Evolutionary conservation across 2,113 vertebrate species (phyloP), one percentile per base, ranked within the genome.

Genomic region (Lipophrys pholis): DNA sequence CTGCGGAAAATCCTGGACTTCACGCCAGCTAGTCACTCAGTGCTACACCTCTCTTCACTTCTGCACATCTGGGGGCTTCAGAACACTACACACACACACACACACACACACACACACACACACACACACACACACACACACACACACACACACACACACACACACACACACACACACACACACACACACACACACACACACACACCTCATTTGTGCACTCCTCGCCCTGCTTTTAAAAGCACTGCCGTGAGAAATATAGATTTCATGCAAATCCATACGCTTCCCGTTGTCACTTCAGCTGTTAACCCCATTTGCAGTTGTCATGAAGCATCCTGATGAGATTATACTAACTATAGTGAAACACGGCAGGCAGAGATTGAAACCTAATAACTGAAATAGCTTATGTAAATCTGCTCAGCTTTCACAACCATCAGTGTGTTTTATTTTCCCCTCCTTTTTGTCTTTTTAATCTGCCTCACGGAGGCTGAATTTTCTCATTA

Each of bases 361-460:
- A 69, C 54, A 68, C 6, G 5, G 4, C 21, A 69, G 73, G 68
- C 46, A 6, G n/a, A 73, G 57, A 80, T 68, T 77, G n/a, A 35
- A 85, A 61, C 39, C 68, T 76, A 86, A 86, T 81, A 79, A 76
- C 30, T 81, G 10, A 3, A 76, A 70, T 49, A 64, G 77, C 51
- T 89, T 78, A 76, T 83, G 73, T 39, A 78, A 83, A 89, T 78
- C 67, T 70, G 54, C 62, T 83, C 30, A 40, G 74, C 57, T 71
- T 72, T 72, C 30, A 71, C 71, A 73, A 70, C 36, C 74, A 51
- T 50, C 46, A 49, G 63, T 78, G 21, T 30, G 21, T 30, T 30
- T 30, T 30, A 30, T 30, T 30, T 30, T 30, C 4, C 2, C 21
- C 11, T 40, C 3, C 30, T 71, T 51, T 46, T 50, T 42, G 71